These are phyloP conservation scores for Periphyllus acericola DNA, from an alignment of 2,888 invertebrate species.

Conservation along the genomic window DNA sequence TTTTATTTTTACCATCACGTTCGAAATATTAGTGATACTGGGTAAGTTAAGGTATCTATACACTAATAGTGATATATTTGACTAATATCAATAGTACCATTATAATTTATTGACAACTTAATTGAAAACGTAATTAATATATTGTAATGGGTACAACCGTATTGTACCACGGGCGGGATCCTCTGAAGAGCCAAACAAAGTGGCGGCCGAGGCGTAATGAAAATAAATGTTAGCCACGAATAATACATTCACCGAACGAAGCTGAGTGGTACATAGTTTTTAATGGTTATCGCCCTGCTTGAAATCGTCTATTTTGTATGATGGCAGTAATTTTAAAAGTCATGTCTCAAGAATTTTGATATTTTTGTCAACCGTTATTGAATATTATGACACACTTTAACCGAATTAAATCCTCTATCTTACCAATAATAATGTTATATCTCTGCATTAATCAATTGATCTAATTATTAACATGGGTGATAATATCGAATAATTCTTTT, in stretches of 20 bases:
- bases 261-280: background rate
- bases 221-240: background rate
- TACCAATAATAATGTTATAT: too few species aligned
- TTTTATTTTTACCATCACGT: too few species aligned
- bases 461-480: too few species aligned
- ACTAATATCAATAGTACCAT: background rate
- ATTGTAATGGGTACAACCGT: background rate
- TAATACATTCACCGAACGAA: background rate
- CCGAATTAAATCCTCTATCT: background rate
- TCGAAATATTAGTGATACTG: too few species aligned
- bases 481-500: too few species aligned
- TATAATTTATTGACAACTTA: background rate
- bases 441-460: too few species aligned
- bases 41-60: too few species aligned
- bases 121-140: background rate
- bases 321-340: background rate
- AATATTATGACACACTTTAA: background rate
- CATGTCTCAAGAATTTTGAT: background rate
- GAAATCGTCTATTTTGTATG: background rate
- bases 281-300: background rate
- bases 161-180: background rate
- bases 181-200: background rate
- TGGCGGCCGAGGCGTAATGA: background rate
- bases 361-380: background rate
- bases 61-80: background rate